A percentile compares a stretch with the other conserved stretches of the same genome.
These are phyloP conservation scores for Brachylomia viminalis DNA, from an alignment of 2,888 invertebrate genomes.

Conservation along the genomic window DNA sequence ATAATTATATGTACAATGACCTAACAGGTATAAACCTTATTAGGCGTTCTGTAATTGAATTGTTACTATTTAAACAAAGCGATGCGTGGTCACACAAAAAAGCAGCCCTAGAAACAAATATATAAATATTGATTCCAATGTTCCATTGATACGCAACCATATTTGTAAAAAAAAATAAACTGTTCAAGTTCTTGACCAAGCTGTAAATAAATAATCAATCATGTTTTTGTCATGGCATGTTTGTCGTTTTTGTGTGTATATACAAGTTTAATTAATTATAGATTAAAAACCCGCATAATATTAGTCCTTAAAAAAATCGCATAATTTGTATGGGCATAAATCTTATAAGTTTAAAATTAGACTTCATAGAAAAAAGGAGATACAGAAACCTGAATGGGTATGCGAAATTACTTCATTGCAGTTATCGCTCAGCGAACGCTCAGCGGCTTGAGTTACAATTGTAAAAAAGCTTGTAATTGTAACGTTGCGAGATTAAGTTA, in stretches of 20 bases:
- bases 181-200: background rate
- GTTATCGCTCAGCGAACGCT: slow-evolving; percentile 1
- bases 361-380: background rate
- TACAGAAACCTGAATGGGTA: background rate
- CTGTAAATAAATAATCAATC: background rate
- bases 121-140: background rate
- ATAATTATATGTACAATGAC: background rate
- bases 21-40: background rate
- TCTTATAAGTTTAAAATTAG: background rate
- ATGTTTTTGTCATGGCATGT: background rate
- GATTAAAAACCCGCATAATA: background rate
- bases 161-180: background rate
- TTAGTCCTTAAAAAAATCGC: slow-evolving; percentile 19
- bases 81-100: background rate
- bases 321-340: slow-evolving; percentile 16
- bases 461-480: background rate
- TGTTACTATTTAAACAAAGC: background rate
- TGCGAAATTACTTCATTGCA: background rate
- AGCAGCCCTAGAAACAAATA: background rate
- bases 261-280: no score
- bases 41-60: background rate
- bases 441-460: background rate
- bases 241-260: background rate
- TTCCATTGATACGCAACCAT: background rate
- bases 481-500: background rate